phyloP scores from a whole-genome alignment of 2,888 invertebrate genomes.

The Pseudolycoriella hygida region DNA sequence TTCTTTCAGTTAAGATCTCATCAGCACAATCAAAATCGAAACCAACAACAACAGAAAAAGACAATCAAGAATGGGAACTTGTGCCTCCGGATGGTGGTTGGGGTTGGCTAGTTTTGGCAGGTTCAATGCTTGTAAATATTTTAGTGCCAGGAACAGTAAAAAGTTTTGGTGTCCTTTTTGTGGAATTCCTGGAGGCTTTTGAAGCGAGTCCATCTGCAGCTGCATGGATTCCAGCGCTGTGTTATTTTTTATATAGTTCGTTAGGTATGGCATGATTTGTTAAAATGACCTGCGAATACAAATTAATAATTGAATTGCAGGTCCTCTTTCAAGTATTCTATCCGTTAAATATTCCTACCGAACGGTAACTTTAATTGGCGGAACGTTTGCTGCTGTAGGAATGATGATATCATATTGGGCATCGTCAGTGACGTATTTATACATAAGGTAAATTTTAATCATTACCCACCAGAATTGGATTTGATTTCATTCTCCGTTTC shows the following conservation, averaged over 20 bases:
- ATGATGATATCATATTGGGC: conserved; percentile 74
- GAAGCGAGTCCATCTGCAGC: conserved; percentile 52
- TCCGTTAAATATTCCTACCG: conserved; percentile 71
- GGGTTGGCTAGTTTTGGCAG: conserved; percentile 62
- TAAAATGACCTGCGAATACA: not conserved
- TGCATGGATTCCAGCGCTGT: conserved; percentile 71
- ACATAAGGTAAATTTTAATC: conserved; percentile 42
- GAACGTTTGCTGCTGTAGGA: conserved; percentile 62
- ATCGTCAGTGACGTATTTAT: conserved; percentile 57
- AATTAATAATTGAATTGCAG: conserved; percentile 31
- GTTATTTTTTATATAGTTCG: conserved; percentile 77
- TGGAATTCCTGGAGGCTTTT: conserved; percentile 67
- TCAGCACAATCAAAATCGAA: not conserved
- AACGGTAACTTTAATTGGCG: conserved; percentile 67
- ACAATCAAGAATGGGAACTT: conserved; percentile 41
- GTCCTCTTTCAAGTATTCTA: conserved; percentile 68
- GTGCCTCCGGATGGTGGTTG: conserved; percentile 70
- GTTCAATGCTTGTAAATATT: conserved; percentile 67
- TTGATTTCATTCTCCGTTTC: conserved; percentile 13
- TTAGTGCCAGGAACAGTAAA: conserved; percentile 75
- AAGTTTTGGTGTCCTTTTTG: conserved; percentile 70
- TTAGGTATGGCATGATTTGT: conserved; percentile 46
- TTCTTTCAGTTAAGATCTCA: conserved; percentile 1
- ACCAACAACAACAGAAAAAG: not conserved
- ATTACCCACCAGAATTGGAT: not conserved